Conservation (phyloP, 1,140 invertebrate genomes). For the Habropoda laboriosa region DNA sequence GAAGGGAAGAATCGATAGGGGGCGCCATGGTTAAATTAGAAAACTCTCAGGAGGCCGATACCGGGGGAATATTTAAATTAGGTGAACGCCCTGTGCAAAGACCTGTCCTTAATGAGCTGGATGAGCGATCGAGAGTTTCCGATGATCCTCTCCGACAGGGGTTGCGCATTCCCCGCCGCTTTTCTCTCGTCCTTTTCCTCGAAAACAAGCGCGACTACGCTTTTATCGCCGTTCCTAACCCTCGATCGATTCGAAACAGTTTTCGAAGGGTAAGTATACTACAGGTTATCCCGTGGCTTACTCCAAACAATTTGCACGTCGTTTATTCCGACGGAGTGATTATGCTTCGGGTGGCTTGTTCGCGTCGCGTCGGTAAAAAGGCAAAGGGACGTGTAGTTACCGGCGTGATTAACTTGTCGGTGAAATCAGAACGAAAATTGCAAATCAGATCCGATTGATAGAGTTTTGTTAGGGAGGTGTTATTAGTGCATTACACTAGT, state of each 20-base stretch:
- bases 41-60: constrained; percentile 54
- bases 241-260: constrained; percentile 14
- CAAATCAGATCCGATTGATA: constrained; percentile 20
- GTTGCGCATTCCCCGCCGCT: constrained; percentile 8
- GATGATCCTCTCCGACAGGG: constrained; percentile 35
- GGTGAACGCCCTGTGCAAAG: constrained; percentile 48
- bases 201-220: constrained; percentile 16
- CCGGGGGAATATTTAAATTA: constrained; percentile 63
- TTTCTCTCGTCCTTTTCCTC: not conserved
- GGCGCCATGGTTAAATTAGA: constrained; percentile 64
- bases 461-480: constrained; percentile 45
- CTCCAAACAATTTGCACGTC: not conserved
- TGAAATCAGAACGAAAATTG: constrained; percentile 12
- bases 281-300: no score
- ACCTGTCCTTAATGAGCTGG: constrained; percentile 57
- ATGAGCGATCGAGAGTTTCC: constrained; percentile 64
- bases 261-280: no score
- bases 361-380: no score
- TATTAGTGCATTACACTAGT: constrained; percentile 57
- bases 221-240: not conserved
- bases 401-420: not conserved
- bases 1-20: constrained; percentile 36
- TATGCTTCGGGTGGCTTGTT: no score
- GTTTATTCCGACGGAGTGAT: no score
- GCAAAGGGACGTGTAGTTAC: no score